Evolutionary conservation across 1,140 invertebrate genomes (phyloP).

Genomic region (Trypoxylus dichotomus): DNA sequence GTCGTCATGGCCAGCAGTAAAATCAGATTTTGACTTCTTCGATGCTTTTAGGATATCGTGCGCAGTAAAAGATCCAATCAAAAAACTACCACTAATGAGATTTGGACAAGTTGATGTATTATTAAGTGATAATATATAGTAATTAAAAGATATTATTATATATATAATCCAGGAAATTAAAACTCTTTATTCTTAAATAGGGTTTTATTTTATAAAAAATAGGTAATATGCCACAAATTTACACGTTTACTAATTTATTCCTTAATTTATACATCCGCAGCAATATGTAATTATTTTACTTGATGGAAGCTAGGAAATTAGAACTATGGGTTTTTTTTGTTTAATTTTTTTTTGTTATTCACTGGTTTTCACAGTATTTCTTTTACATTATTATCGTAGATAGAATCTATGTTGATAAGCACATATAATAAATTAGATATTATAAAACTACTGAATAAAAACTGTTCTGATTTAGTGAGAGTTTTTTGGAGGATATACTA

Average conservation of each 20-base stretch:
- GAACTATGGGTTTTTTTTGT: not conserved
- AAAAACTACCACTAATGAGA: no score
- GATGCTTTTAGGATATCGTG: no score
- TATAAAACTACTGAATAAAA: not conserved
- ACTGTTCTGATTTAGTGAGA: not conserved
- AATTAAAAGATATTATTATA: no score
- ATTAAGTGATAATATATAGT: no score
- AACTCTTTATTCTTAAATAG: not conserved
- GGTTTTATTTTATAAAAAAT: not conserved
- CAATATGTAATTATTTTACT: not conserved
- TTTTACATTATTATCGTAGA: not conserved
- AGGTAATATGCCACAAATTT: not conserved
- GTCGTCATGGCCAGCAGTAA: no score
- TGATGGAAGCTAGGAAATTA: not conserved
- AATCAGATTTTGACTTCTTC: no score
- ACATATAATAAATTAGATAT: constrained; percentile 27
- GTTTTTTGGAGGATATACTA: not conserved
- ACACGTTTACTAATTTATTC: not conserved
- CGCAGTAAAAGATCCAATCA: no score
- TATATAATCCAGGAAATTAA: no score
- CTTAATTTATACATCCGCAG: not conserved
- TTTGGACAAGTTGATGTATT: no score
- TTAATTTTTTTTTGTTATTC: constrained; percentile 21
- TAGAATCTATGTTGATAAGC: constrained; percentile 16
- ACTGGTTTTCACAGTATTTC: constrained; percentile 26